Base-by-base conservation (phyloP, 1,140 invertebrate genomes). In the Orchesella cincta region DNA sequence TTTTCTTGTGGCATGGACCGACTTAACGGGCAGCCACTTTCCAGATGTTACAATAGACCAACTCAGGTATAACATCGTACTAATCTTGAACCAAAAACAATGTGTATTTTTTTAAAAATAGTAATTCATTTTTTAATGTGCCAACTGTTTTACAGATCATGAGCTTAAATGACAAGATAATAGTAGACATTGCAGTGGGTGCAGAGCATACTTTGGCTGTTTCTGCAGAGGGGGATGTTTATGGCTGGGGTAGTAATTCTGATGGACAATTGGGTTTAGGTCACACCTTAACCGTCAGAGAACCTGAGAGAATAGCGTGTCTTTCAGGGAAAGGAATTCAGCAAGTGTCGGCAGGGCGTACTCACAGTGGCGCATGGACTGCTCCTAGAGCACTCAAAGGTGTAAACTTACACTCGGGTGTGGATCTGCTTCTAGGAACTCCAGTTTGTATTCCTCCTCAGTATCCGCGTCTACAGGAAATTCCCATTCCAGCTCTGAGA, bases 311-410 rank as follows among this genome's bases (percentile, higher is more conserved):
- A 1, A 87, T 91, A 46, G 77, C 86, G 1, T 84, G 85, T 29
- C 83, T 92, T 1, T 87, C 84, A n/a, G 87, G 88, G 23, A 89
- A 89, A 80, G 86, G 86, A 72, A 88, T 90, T 62, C 87, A 86
- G 84, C 90, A 91, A 86, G 88, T 89, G 70, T 89, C 88, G 26
- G 88, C 89, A 33, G 90, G 90, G 62, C 84, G 90, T 75, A 89
- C 88, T 35, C 90, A 92, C 84, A 89, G 88, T 83, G 88, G 89
- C 28, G 90, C 90, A 1, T 91, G 90, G 90, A 90, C 90, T 28
- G 86, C 89, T 1, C 86, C 88, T 0, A 85, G 81, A 39, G 39
- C 57, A 46, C 33, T 67, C 1, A 39, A 77, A 28, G 81, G 81
- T 1, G 73, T 78, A 1, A 80, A 82, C 52, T 73, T 82, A 12